These are phyloP conservation scores for Balaeniceps rex DNA, from an alignment of 2,113 vertebrate genomes.

Conservation along the genomic window DNA sequence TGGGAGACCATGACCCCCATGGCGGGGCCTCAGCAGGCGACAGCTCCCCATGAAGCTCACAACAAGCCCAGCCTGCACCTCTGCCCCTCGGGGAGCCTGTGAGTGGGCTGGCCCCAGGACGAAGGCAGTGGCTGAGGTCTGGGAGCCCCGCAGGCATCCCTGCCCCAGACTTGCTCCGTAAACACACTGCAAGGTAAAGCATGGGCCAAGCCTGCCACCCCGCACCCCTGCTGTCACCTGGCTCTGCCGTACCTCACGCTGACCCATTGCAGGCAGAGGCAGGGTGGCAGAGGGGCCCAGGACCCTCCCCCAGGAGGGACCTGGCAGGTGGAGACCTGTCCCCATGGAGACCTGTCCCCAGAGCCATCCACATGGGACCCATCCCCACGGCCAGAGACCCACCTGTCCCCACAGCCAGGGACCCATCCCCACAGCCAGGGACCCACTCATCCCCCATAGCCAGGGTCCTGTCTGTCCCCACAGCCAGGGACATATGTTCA, in stretches of 20 bases:
- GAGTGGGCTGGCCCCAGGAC: not conserved
- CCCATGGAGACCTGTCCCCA: no score
- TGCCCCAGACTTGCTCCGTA: not conserved
- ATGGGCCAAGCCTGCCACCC: not conserved
- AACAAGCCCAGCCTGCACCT: not conserved
- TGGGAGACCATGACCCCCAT: rapidly evolving
- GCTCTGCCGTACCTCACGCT: not conserved
- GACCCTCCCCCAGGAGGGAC: not conserved
- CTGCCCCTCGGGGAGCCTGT: not conserved
- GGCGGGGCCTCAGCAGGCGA: not conserved
- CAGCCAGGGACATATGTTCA: not conserved
- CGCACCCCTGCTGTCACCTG: not conserved
- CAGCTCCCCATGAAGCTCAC: not conserved
- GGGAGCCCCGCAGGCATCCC: not conserved
- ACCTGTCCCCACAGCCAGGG: no score
- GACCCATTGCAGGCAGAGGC: not conserved
- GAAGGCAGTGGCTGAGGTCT: not conserved
- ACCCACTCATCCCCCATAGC: not conserved
- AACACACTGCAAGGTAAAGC: not conserved
- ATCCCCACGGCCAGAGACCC: not conserved
- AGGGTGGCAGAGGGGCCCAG: not conserved
- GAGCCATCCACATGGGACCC: no score
- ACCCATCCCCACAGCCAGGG: no score
- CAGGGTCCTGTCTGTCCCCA: not conserved
- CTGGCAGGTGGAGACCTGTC: not conserved